Base-by-base conservation (phyloP, 2,797 vertebrate species). In the Sylvilagus floridanus region DNA sequence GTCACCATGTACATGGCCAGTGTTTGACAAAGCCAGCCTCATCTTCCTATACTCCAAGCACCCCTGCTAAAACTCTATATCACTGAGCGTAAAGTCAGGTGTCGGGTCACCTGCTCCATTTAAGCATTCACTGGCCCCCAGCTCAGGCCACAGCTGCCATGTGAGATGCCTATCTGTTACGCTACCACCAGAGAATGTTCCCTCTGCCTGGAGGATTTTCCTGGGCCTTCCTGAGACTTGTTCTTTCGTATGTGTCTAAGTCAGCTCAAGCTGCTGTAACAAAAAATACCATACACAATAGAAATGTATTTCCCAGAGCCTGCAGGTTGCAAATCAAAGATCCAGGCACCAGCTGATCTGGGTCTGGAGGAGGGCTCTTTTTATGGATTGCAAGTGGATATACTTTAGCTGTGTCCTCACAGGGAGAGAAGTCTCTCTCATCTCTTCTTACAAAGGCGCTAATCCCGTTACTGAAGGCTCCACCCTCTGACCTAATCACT, bases 391-490 rank as follows among this genome's bases (percentile, higher is more conserved):
- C 35, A 84, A 32, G 24, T 69, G 78, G 47, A 60, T 5, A 37
- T 7, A 14, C 52, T 21, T 42, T 92, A 69, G 16, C 10, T 86
- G 12, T 21, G 4, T 75, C 71, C 37, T 83, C 50, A 75, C 37
- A 19, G 4, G 65, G 75, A 82, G 11, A 82, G 52, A 95, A 62
- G 66, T 57, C 22, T 0, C n/a, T 32, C 2, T 22, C 22, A 2
- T 78, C 63, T 47, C 71, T 42, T 82, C 85, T 82, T 78, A 47
- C 66, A 90, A 87, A 96, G 13, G 28, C 54, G 84, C 28, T 50
- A 54, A 88, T 42, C n/a, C 69, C 9, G 4, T 69, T 79, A 62
- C 54, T 57, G 54, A 57, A 57, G 54, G 54, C 13, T 57, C 54
- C 54, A 57, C 3, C 21, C 2, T 50, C 12, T 50, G 65, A 82